These are phyloP conservation scores for human DNA, from an alignment of 2,113 vertebrate genomes.

Conservation along the genomic window DNA sequence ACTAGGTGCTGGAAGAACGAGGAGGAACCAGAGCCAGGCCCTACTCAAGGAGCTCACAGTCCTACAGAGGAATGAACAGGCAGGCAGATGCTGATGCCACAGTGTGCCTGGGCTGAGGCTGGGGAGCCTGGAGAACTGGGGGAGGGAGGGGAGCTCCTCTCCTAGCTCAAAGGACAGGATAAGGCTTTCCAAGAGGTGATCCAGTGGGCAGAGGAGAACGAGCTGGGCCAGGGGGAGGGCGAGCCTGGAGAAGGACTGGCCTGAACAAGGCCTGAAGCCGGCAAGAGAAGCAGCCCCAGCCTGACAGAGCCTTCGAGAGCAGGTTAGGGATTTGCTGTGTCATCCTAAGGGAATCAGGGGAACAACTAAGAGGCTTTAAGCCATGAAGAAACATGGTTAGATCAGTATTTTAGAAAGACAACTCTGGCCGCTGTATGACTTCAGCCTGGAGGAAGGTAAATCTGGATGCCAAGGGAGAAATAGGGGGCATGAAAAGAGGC, in stretches of 20 bases:
- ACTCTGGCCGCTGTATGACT: neutral
- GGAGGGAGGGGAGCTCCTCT: too few species aligned
- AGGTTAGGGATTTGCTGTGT: neutral
- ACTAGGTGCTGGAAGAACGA: neutral
- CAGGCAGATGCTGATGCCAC: neutral
- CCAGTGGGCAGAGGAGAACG: neutral
- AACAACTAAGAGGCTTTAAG: neutral
- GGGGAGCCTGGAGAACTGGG: neutral
- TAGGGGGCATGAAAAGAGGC: neutral
- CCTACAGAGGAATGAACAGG: neutral
- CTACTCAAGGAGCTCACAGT: neutral
- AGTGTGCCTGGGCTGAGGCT: neutral
- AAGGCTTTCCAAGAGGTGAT: neutral
- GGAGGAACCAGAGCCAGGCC: neutral
- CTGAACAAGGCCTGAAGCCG: too few species aligned
- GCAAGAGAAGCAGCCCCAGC: neutral
- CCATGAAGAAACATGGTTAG: neutral
- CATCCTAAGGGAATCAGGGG: neutral
- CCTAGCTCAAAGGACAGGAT: neutral
- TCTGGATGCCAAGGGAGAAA: neutral
- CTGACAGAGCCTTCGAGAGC: neutral
- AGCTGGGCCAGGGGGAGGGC: neutral
- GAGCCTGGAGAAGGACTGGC: neutral
- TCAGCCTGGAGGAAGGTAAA: neutral
- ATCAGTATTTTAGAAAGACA: neutral